phyloP scores from a whole-genome alignment of 1,140 invertebrate genomes.

The Aphidius ervi region DNA sequence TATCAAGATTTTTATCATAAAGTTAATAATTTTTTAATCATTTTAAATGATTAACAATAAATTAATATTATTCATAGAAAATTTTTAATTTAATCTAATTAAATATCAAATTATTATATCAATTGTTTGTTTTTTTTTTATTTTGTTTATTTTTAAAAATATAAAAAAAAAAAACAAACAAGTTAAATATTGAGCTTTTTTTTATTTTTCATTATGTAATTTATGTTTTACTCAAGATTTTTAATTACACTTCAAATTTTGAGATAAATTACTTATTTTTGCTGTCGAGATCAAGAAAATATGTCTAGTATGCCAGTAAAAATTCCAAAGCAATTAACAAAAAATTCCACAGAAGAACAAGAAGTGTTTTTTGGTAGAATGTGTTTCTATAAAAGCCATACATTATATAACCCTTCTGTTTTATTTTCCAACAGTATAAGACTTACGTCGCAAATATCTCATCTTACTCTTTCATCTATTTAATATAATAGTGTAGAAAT shows the following conservation, averaged over 20 bases:
- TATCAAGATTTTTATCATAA: too few relatives aligned
- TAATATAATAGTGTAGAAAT: too few relatives aligned
- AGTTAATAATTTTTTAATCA: too few relatives aligned
- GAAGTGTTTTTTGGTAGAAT: constrained; percentile 1
- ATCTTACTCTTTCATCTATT: too few relatives aligned
- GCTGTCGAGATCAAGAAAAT: constrained; percentile 21
- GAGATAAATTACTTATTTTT: constrained; percentile 43
- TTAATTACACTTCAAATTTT: constrained; percentile 49
- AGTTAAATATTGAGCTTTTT: constrained; percentile 27
- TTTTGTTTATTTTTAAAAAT: too few relatives aligned
- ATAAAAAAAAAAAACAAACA: constrained; percentile 2
- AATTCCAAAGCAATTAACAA: constrained; percentile 32
- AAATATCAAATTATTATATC: background rate
- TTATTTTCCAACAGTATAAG: too few relatives aligned
- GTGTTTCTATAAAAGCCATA: constrained; percentile 9
- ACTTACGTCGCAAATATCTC: too few relatives aligned
- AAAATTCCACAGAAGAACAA: constrained; percentile 20
- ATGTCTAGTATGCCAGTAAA: constrained; percentile 10
- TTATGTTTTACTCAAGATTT: constrained; percentile 40
- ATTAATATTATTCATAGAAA: background rate
- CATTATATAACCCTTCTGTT: constrained; percentile 9
- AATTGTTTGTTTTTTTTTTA: background rate
- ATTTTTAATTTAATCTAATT: background rate
- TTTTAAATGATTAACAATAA: too few relatives aligned
- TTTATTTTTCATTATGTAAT: constrained; percentile 36